Base-by-base conservation (phyloP, 2,797 vertebrate genomes). In the Molossus alvarezi region DNA sequence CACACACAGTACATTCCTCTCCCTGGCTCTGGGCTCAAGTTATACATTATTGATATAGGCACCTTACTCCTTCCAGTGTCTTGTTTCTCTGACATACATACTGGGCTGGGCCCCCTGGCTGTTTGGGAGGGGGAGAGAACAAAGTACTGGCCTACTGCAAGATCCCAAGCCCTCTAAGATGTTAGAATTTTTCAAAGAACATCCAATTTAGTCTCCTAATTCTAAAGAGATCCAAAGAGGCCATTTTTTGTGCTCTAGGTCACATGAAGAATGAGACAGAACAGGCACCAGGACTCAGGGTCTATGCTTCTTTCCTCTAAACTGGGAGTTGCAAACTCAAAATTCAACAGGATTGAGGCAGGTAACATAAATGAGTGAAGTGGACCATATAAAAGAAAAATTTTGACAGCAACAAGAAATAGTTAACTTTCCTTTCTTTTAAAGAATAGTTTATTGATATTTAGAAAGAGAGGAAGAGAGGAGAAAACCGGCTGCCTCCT, bases 1-100 rank as follows among this genome's bases (percentile, higher is more conserved):
- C 41, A 60, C 57, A 48, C 9, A 94, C 21, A 45, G 72, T 86
- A 53, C 23, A 62, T 94, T 95, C 58, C 9, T 96, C 41, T 95
- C 45, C 60, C 69, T 95, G 75, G 65, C 77, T 91, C 77, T 88
- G 85, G 57, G 72, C 83, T 88, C 65, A 79, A 79, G 88, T 91
- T 90, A 88, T 93, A 91, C 79, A 97, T 97, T 96, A 97, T 97
- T 98, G 33, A 97, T 96, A 87, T 23, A 93, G 83, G 55, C 27
- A 91, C 48, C 64, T 96, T 93, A 92, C 29, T 95, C 53, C 94
- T 87, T 97, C 90, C 89, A 97, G 95, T 94, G 53, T 98, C 96
- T 81, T 97, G 92, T 97, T 97, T 96, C 97, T 96, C 71, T 88
- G 94, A 97, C 83, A 97, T 72, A 79, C 27, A 98, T 57, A 96